These are phyloP conservation scores for Palaemon carinicauda DNA, from an alignment of 1,140 invertebrate species.

Conservation along the genomic window DNA sequence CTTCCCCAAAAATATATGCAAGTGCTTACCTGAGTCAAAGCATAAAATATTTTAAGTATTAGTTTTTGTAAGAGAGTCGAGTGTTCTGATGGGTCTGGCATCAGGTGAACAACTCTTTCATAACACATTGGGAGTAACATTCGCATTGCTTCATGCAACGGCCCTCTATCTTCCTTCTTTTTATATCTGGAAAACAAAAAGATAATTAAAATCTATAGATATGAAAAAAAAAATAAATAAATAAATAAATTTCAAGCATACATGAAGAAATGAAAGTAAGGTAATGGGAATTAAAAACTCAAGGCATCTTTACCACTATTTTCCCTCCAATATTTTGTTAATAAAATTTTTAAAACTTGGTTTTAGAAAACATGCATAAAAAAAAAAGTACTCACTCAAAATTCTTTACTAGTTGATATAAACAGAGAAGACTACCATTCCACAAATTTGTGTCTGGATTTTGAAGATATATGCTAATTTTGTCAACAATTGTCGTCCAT, in stretches of 20 bases:
- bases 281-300: background rate
- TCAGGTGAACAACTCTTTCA: slow-evolving; percentile 81
- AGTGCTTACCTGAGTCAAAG: slow-evolving; percentile 80
- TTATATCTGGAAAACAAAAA: slow-evolving; percentile 75
- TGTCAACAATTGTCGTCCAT: slow-evolving; percentile 96
- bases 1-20: background rate
- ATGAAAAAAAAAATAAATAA: background rate
- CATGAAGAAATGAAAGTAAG: too few species aligned
- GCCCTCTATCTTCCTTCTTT: slow-evolving; percentile 84
- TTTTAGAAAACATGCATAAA: background rate
- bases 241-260: background rate
- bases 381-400: slow-evolving; percentile 79
- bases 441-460: slow-evolving; percentile 82
- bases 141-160: slow-evolving; percentile 94
- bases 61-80: slow-evolving; percentile 93
- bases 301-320: background rate
- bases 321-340: too few species aligned
- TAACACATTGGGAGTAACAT: slow-evolving; percentile 91
- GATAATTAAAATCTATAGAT: background rate
- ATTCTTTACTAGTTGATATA: slow-evolving; percentile 96
- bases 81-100: slow-evolving; percentile 84
- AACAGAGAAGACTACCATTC: slow-evolving; percentile 89
- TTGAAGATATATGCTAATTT: slow-evolving; percentile 84
- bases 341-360: too few species aligned
- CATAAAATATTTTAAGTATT: slow-evolving; percentile 96